These are phyloP conservation scores for Meteorus colon DNA, from an alignment of 2,888 invertebrate genomes.

Conservation along the genomic window DNA sequence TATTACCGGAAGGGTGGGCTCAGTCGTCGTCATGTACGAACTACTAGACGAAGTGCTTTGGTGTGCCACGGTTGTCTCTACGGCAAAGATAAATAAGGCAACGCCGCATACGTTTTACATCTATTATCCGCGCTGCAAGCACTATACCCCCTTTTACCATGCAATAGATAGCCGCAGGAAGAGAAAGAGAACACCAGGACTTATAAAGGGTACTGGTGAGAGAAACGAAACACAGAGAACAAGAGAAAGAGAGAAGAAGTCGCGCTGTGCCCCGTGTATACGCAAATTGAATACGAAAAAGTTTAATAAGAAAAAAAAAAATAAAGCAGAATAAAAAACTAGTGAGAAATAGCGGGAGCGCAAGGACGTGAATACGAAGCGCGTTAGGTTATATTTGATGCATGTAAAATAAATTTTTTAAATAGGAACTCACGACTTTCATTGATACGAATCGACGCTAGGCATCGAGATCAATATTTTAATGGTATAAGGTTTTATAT, in stretches of 20 bases:
- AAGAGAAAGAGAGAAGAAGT: slow-evolving; percentile 25
- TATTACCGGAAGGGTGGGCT: slow-evolving; percentile 25
- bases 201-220: background rate
- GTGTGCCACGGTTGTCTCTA: slow-evolving; percentile 40
- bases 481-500: background rate
- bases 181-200: background rate
- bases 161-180: slow-evolving; percentile 26
- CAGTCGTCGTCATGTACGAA: slow-evolving; percentile 18
- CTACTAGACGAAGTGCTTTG: slow-evolving; percentile 34
- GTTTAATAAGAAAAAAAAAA: slow-evolving; percentile 20
- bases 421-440: background rate
- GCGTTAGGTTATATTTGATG: background rate
- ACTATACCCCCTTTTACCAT: slow-evolving; percentile 21
- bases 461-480: background rate
- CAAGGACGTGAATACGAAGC: slow-evolving; percentile 33
- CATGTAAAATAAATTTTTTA: background rate
- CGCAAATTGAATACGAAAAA: slow-evolving; percentile 41
- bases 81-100: slow-evolving; percentile 45
- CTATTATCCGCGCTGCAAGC: slow-evolving; percentile 38
- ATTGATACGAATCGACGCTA: background rate
- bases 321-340: background rate
- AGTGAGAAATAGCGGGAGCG: slow-evolving; percentile 21
- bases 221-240: background rate
- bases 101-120: slow-evolving; percentile 46
- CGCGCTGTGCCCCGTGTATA: slow-evolving; percentile 24